Percentiles rank a stretch among this genome's conserved stretches.
Evolutionary conservation across 1,140 invertebrate species (phyloP).

Genomic region (Cardiocondyla obscurior): DNA sequence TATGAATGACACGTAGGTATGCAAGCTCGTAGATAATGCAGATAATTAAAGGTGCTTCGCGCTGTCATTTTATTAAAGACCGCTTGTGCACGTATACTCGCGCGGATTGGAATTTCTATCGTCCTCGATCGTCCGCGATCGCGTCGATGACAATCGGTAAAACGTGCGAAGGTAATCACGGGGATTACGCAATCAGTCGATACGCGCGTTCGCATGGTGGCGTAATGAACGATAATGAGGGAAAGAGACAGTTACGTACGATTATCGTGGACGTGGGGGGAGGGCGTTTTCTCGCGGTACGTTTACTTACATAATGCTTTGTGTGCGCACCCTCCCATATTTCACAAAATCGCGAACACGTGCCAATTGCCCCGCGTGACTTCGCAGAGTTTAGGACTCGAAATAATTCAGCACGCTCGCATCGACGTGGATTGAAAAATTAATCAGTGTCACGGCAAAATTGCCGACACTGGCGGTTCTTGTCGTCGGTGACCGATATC

Average conservation of each 20-base stretch:
- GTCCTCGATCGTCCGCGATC: conserved; percentile 44
- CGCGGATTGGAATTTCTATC: conserved; percentile 54
- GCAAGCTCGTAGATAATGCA: conserved; percentile 21
- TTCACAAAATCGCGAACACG: conserved; percentile 15
- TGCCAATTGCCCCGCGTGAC: conserved; percentile 34
- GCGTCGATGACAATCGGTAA: conserved; percentile 65
- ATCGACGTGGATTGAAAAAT: background rate
- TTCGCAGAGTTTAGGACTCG: conserved; percentile 18
- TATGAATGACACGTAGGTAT: background rate
- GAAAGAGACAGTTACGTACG: conserved; percentile 68
- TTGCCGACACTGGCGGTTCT: background rate
- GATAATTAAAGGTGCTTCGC: conserved; percentile 14
- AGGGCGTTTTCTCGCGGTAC: conserved; percentile 44
- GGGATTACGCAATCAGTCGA: conserved; percentile 62
- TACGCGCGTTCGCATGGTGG: conserved; percentile 50
- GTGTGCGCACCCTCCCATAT: conserved; percentile 1
- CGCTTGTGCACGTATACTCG: conserved; percentile 1
- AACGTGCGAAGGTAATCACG: conserved; percentile 68
- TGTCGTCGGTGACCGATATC: background rate
- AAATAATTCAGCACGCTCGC: background rate
- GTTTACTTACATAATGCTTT: conserved; percentile 59
- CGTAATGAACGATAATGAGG: conserved; percentile 67
- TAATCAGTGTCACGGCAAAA: background rate
- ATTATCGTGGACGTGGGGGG: conserved; percentile 52
- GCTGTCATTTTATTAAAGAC: conserved; percentile 51